These are phyloP conservation scores for Drosophila kanapiae DNA, from an alignment of 1,140 invertebrate species.

Conservation along the genomic window DNA sequence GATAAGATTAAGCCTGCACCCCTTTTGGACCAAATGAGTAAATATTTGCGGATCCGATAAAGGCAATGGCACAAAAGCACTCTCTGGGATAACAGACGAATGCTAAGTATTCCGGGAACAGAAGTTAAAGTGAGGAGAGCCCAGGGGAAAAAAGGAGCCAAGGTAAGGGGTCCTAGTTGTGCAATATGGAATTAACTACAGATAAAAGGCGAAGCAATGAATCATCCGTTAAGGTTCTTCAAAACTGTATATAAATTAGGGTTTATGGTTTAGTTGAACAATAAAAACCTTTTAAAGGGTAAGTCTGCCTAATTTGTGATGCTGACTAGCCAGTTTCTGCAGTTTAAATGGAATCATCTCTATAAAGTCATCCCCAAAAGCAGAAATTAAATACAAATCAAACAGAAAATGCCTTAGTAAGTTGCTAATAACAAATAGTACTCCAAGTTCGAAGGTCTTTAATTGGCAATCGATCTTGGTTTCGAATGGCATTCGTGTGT, in stretches of 20 bases:
- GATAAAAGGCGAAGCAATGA: neutral
- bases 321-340: neutral
- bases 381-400: neutral
- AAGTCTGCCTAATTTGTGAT: neutral
- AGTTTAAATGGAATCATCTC: neutral
- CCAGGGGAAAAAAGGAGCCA: too few species aligned
- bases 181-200: neutral
- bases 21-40: neutral
- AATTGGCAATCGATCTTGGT: constrained; percentile 8
- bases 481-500: constrained; percentile 2
- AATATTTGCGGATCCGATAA: constrained; percentile 42
- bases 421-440: neutral
- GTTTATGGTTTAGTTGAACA: neutral
- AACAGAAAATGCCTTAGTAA: neutral
- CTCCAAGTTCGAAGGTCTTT: neutral
- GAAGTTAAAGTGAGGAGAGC: too few species aligned
- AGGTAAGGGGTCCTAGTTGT: neutral
- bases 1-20: constrained; percentile 38
- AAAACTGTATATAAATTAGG: neutral
- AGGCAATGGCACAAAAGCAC: constrained; percentile 1
- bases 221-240: too few species aligned
- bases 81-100: constrained; percentile 24
- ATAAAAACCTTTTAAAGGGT: neutral
- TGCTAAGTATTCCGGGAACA: neutral
- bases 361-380: too few species aligned